phyloP scores from a whole-genome alignment of 2,888 invertebrate species.

The Tigriopus californicus region DNA sequence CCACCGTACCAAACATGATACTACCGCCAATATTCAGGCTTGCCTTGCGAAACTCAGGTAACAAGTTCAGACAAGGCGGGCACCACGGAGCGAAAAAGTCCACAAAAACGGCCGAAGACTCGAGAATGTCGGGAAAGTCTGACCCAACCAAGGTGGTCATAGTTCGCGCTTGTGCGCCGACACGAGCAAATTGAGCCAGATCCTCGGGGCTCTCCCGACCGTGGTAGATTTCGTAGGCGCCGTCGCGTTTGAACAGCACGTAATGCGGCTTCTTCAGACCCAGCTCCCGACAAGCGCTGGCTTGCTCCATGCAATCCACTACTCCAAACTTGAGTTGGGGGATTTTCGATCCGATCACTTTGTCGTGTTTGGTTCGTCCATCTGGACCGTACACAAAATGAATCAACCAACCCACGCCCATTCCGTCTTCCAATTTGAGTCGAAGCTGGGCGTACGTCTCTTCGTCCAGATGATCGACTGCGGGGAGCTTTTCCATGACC shows the following conservation, averaged over 20 bases:
- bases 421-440: too few species aligned
- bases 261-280: constrained; percentile 43
- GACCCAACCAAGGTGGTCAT: constrained; percentile 42
- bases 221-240: constrained; percentile 52
- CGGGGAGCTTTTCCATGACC: constrained; percentile 40
- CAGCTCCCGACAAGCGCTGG: constrained; percentile 38
- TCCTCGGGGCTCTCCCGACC: constrained; percentile 40
- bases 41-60: constrained; percentile 46
- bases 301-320: constrained; percentile 40
- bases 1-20: constrained; percentile 43
- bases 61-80: constrained; percentile 47
- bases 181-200: constrained; percentile 42
- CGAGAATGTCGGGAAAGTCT: constrained; percentile 32
- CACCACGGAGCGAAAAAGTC: constrained; percentile 64
- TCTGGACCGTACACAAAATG: background rate
- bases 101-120: constrained; percentile 31
- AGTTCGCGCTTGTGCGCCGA: constrained; percentile 36
- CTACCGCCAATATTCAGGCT: constrained; percentile 30
- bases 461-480: constrained; percentile 37
- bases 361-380: background rate
- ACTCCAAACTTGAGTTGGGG: constrained; percentile 32
- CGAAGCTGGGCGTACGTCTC: constrained; percentile 23
- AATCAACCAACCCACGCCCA: constrained; percentile 20
- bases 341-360: background rate
- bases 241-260: constrained; percentile 50